Base-by-base conservation (phyloP, 2,113 vertebrate genomes). In the Pluvialis apricaria region DNA sequence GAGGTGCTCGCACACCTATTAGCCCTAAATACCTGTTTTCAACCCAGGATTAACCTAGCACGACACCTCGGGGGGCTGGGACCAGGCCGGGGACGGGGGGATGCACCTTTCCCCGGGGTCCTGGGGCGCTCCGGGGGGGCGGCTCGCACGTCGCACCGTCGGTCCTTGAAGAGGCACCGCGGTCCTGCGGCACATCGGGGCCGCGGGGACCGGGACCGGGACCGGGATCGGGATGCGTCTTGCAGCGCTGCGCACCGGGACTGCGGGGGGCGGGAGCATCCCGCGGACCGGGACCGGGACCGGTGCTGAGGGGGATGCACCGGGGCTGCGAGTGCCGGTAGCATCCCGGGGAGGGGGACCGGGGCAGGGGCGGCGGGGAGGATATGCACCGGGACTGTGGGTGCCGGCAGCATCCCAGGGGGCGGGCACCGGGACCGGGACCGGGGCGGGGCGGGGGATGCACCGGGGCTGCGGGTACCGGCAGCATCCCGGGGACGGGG, bases 1-100 rank as follows among this genome's bases (percentile, higher is more conserved):
- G 91, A 83, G 89, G 58, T 78, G 89, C 57, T 72, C 58, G 86
- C 91, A 36, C 92, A 82, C 81, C 85, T 64, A 40, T 65, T 34
- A 88, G 80, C 83, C 91, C 95, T 18, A 64, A 90, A 90, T n/a
- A 69, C 34, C 69, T 10, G 92, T 2, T 5, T 44, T 49, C 13
- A 79, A 45, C 60, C 65, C 88, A 8, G 51, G 61, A 78, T 82
- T 61, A 25, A 54, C 40, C 29, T 1, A 36, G 71, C 34, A 2
- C 20, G 25, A 10, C 68, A 5, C 5, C 36, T 24, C n/a, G 6
- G 22, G 9, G 28, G 55, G 64, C 11, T 49, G 47, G 18, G 45
- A 47, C 19, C 45, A 5, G 45, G 19, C 45, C 45, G 45, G 45
- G 10, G 14, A 15, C 11, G 19, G 36, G 26, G 69, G 24, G 25